Evolutionary conservation across 2,888 invertebrate species (phyloP).

Genomic region (Nudaria mundana): DNA sequence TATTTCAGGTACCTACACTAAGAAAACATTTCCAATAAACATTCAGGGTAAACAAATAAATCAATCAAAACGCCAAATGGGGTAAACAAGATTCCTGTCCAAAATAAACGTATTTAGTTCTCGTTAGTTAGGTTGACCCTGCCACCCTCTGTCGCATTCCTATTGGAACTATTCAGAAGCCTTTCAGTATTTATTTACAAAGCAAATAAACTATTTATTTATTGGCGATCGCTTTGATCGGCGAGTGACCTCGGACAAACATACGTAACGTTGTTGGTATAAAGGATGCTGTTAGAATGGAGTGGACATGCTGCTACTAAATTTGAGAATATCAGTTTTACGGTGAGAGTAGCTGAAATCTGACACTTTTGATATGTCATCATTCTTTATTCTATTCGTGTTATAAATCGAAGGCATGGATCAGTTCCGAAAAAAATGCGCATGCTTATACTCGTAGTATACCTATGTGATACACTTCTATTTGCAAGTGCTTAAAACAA

Average conservation of each 20-base stretch:
- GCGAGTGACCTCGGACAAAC: conserved; percentile 60
- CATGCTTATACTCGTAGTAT: too few relatives aligned
- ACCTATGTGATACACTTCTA: too few relatives aligned
- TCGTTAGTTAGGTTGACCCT: conserved; percentile 56
- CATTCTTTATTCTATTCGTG: too few relatives aligned
- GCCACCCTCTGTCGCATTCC: conserved; percentile 56
- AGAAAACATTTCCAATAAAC: conserved; percentile 19
- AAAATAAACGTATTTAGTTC: conserved; percentile 62
- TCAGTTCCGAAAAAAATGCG: too few relatives aligned
- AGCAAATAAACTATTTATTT: conserved; percentile 78
- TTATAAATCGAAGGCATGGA: too few relatives aligned
- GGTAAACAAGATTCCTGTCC: conserved; percentile 42
- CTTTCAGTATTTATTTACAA: conserved; percentile 70
- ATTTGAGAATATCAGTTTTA: too few relatives aligned
- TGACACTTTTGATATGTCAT: too few relatives aligned
- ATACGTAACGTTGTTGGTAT: conserved; percentile 53
- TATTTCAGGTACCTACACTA: background rate
- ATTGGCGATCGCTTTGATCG: conserved; percentile 75
- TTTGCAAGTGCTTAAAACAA: too few relatives aligned
- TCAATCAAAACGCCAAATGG: conserved; percentile 33
- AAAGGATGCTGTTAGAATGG: conserved; percentile 44
- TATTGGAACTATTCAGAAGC: conserved; percentile 57
- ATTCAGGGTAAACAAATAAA: conserved; percentile 31
- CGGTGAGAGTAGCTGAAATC: too few relatives aligned
- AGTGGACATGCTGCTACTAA: conserved; percentile 37